Evolutionary conservation across 2,113 vertebrate genomes (phyloP), one percentile per base, ranked within the genome.

Genomic region (Dromas ardeola): DNA sequence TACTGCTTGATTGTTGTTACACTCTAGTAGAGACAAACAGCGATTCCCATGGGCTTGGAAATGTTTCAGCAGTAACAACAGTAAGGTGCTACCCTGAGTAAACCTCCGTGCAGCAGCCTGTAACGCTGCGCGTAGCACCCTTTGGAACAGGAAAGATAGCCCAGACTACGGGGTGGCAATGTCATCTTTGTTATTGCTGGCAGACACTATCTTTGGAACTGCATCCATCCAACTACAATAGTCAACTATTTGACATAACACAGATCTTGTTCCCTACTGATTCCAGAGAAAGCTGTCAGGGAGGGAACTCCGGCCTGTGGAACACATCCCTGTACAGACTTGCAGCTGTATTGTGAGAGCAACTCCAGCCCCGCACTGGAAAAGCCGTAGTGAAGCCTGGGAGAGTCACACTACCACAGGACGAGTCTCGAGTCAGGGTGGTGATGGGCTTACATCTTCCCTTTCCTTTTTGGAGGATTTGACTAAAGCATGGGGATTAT

Each of bases 221-320:
- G 8, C 34, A 53, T 30, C 29, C 26, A 30, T 38, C 43, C 22
- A 45, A 55, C 23, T 59, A 15, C 4, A 50, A 1, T n/a, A 8
- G 50, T 74, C 2, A 3, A 14, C 36, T 81, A 61, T 77, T 90
- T 81, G 95, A 84, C 53, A 40, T 42, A n/a, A 77, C 73, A 86
- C 34, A 78, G 79, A 79, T 90, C 49, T 84, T 94, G 42, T 95
- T 97, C 76, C 61, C 81, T 91, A 88, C 70, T 95, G 97, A 95
- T 90, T 95, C 38, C 71, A 65, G 61, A 86, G 29, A 93, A 97
- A 93, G 62, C 3, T 50, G 15, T 50, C 15, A 53, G 56, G 23
- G 53, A 56, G 11, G 13, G 3, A 72, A n/a, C 4, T 16, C 8
- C 19, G n/a, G 11, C 5, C 38, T 26, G 10, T 30, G 15, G 59